A percentile compares a stretch with the other conserved stretches of the same genome.
phyloP scores from a whole-genome alignment of 2,797 vertebrate genomes.

The Vireo griseus region DNA sequence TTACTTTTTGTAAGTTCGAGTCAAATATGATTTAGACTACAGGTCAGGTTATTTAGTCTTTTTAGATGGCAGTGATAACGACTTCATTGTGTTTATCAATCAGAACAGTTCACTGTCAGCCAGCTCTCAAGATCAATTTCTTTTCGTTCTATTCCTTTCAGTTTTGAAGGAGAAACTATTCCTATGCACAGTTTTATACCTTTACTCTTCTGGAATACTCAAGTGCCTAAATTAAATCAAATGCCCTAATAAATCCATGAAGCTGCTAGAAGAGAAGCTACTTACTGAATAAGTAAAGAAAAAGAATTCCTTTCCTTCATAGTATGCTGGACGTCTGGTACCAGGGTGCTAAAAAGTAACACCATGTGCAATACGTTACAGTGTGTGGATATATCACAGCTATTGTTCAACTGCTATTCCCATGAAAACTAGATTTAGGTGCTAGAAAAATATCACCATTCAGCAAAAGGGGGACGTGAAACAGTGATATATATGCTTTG shows the following conservation, averaged over 20 bases:
- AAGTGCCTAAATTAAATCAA: not conserved
- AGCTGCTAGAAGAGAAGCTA: not conserved
- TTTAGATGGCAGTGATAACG: not conserved
- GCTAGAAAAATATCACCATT: not conserved
- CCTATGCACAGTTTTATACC: not conserved
- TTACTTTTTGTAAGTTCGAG: constrained; percentile 35
- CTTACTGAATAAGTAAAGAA: not conserved
- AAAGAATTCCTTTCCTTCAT: not conserved
- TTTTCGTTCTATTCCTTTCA: not conserved
- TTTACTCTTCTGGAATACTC: constrained; percentile 10
- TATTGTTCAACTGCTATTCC: not conserved
- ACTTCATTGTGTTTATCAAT: not conserved
- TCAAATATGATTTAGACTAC: constrained; percentile 37
- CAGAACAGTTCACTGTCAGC: not conserved
- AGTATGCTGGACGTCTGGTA: not conserved
- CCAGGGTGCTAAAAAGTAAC: not conserved
- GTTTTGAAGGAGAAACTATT: not conserved
- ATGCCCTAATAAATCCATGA: not conserved
- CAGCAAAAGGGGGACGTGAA: not conserved
- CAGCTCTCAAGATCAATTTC: not conserved
- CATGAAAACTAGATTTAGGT: not conserved
- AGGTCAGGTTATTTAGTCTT: not conserved
- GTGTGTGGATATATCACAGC: not conserved
- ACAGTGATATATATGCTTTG: not conserved
- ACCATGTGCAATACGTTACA: not conserved